A percentile compares a stretch with the other conserved stretches of the same genome.
phyloP scores from a whole-genome alignment of 2,113 vertebrate genomes.

The Datnioides undecimradiatus region DNA sequence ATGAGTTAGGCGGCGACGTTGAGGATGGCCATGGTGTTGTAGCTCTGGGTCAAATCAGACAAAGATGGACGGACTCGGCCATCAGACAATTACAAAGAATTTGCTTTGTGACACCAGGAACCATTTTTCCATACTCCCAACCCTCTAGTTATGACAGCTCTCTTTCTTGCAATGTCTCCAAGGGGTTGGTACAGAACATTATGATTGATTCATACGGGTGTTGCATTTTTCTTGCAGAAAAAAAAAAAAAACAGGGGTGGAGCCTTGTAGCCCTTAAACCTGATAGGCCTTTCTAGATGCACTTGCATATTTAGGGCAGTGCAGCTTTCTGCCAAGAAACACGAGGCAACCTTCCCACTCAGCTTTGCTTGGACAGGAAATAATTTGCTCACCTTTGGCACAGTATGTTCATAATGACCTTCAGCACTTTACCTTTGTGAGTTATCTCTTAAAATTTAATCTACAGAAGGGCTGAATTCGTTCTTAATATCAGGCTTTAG shows the following conservation, averaged over 20 bases:
- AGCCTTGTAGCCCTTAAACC: conserved; percentile 56
- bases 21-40: conserved; percentile 71
- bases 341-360: conserved; percentile 45
- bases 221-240: conserved; percentile 74
- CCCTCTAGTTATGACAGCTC: conserved; percentile 78
- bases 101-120: conserved; percentile 80
- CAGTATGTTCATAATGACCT: conserved; percentile 46
- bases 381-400: conserved; percentile 57
- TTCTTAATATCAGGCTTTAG: neutral
- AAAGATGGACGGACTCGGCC: conserved; percentile 79
- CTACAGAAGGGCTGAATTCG: neutral
- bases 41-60: conserved; percentile 82
- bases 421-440: conserved; percentile 22
- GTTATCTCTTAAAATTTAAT: conserved; percentile 13
- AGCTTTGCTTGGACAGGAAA: conserved; percentile 47
- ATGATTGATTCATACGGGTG: conserved; percentile 79
- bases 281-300: conserved; percentile 49
- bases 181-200: conserved; percentile 74
- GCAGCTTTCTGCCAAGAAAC: conserved; percentile 59
- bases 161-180: conserved; percentile 75
- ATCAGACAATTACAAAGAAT: conserved; percentile 80
- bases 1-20: conserved; percentile 76
- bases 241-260: conserved; percentile 47
- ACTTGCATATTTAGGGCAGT: conserved; percentile 71
- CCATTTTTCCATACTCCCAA: conserved; percentile 74